A percentile compares a stretch with the other conserved stretches of the same genome.
These are phyloP conservation scores for Miichthys miiuy DNA, from an alignment of 2,797 vertebrate species.

Conservation along the genomic window DNA sequence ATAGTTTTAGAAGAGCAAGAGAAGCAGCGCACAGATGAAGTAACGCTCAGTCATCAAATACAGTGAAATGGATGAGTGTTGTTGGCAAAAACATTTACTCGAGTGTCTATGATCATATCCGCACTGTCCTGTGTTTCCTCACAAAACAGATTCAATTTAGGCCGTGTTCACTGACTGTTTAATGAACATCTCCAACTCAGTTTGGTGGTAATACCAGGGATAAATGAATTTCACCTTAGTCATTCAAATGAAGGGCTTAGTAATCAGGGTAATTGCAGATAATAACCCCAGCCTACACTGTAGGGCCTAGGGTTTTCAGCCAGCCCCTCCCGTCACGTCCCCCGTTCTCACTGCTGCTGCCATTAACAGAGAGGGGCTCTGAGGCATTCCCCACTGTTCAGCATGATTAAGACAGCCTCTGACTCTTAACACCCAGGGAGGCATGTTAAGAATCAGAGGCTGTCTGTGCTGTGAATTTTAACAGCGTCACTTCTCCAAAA, in stretches of 20 bases:
- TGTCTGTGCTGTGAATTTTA: conserved; percentile 43
- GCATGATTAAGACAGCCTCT: conserved; percentile 76
- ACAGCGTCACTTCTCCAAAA: conserved; percentile 19
- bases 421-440: conserved; percentile 67
- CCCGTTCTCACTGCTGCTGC: conserved; percentile 52
- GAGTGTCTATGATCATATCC: not conserved
- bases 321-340: conserved; percentile 54
- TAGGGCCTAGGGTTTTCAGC: conserved; percentile 63
- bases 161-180: conserved; percentile 38
- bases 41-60: conserved; percentile 29
- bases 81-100: conserved; percentile 10
- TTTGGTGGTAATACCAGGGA: conserved; percentile 48
- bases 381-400: conserved; percentile 74
- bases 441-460: conserved; percentile 35
- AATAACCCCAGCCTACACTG: conserved; percentile 74
- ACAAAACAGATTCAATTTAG: conserved; percentile 28
- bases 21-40: conserved; percentile 10
- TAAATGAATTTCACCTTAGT: conserved; percentile 77
- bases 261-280: conserved; percentile 85
- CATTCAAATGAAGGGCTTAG: conserved; percentile 80
- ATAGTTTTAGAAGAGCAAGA: conserved; percentile 28
- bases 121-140: conserved; percentile 6
- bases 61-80: conserved; percentile 9
- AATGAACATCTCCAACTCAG: conserved; percentile 49
- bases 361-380: conserved; percentile 59